Evolutionary conservation across 2,113 vertebrate genomes (phyloP).

Genomic region (Trachemys scripta): DNA sequence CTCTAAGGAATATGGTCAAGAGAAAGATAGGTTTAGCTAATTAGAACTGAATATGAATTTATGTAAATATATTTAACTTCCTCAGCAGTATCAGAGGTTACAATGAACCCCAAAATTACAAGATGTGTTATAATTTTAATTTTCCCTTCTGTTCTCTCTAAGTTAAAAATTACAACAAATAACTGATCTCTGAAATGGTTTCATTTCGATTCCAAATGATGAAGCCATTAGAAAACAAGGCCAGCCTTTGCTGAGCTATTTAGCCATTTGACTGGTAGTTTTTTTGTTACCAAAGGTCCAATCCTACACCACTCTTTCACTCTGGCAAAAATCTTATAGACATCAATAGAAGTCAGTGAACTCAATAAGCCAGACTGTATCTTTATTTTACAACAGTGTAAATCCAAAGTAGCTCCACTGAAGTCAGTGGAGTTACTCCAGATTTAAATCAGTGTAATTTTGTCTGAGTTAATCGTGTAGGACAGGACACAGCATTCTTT

Average conservation of each 20-base stretch:
- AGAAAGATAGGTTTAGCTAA: slow-evolving; percentile 73
- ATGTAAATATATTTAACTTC: slow-evolving; percentile 39
- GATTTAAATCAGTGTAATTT: slow-evolving; percentile 31
- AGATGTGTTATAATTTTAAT: neutral
- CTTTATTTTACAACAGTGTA: slow-evolving; percentile 56
- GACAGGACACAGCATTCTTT: slow-evolving; percentile 12
- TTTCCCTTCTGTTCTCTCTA: neutral
- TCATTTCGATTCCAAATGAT: slow-evolving; percentile 30
- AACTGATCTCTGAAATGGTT: slow-evolving; percentile 4
- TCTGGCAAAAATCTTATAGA: slow-evolving; percentile 47
- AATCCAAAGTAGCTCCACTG: neutral
- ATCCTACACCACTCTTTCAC: slow-evolving; percentile 38
- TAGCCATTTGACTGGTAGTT: slow-evolving; percentile 41
- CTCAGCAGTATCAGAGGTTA: neutral
- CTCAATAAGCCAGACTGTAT: slow-evolving; percentile 37
- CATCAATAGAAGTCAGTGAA: slow-evolving; percentile 23
- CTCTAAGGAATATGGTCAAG: slow-evolving; percentile 68
- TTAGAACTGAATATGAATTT: slow-evolving; percentile 56
- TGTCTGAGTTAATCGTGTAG: slow-evolving; percentile 42
- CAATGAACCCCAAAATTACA: neutral
- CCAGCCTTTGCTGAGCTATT: slow-evolving; percentile 13
- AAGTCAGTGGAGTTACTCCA: slow-evolving; percentile 38
- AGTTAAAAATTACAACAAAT: slow-evolving; percentile 16
- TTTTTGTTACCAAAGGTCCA: slow-evolving; percentile 51
- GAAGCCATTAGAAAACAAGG: neutral